Conservation (phyloP, 2,113 vertebrate genomes). For the Apistogramma diplotaenia region DNA sequence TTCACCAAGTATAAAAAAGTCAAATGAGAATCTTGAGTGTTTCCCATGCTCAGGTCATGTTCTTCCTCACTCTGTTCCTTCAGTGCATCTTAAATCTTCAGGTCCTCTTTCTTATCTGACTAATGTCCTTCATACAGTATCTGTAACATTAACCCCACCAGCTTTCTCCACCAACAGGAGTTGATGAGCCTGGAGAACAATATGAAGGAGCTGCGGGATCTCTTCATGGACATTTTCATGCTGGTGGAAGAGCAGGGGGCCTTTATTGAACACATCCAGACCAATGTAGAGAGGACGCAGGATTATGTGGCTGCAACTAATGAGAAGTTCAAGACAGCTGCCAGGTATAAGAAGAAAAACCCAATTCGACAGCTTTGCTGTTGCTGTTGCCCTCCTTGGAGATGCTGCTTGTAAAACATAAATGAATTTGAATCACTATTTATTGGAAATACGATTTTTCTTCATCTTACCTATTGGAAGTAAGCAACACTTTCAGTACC, state of each 20-base stretch:
- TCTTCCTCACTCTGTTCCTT: not conserved
- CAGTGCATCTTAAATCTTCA: not conserved
- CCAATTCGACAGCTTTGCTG: slow-evolving; percentile 86
- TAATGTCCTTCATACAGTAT: not conserved
- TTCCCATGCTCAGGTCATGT: not conserved
- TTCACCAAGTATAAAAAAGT: not conserved
- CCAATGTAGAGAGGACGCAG: slow-evolving; percentile 82
- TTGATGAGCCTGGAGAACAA: slow-evolving; percentile 88
- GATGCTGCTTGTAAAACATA: slow-evolving; percentile 59
- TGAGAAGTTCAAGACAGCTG: slow-evolving; percentile 89
- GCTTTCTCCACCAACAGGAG: slow-evolving; percentile 68
- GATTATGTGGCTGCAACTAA: slow-evolving; percentile 83
- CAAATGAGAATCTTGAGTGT: not conserved
- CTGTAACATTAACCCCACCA: not conserved
- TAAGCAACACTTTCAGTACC: slow-evolving; percentile 14
- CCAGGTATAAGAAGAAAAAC: slow-evolving; percentile 86
- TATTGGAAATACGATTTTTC: not conserved
- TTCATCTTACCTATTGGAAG: slow-evolving; percentile 21
- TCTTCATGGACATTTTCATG: slow-evolving; percentile 89
- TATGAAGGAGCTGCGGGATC: slow-evolving; percentile 87
- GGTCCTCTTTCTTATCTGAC: not conserved
- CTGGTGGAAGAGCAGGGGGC: slow-evolving; percentile 90
- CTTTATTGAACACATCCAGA: slow-evolving; percentile 89
- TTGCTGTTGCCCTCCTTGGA: slow-evolving; percentile 89
- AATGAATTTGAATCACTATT: not conserved